phyloP scores from a whole-genome alignment of 2,113 vertebrate species.

The Sakesphorus luctuosus region DNA sequence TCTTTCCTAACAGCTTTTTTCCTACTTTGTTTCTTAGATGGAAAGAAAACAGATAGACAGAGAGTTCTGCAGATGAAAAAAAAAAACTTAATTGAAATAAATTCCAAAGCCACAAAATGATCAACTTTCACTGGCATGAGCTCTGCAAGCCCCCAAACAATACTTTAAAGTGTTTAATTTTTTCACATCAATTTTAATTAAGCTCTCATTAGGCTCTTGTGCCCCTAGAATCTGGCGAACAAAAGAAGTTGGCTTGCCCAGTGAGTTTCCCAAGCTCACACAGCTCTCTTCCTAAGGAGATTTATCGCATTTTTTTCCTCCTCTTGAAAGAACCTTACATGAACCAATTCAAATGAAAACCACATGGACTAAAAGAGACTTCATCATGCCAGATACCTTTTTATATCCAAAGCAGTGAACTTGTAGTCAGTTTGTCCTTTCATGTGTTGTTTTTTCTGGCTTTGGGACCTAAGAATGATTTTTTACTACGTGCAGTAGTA shows the following conservation, averaged over 20 bases:
- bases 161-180: conserved; percentile 61
- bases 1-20: background rate
- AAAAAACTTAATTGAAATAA: conserved; percentile 27
- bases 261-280: conserved; percentile 59
- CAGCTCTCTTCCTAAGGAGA: conserved; percentile 62
- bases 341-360: conserved; percentile 79
- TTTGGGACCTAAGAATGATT: conserved; percentile 70
- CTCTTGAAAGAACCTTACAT: conserved; percentile 76
- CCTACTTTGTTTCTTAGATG: background rate
- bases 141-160: conserved; percentile 41
- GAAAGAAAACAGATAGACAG: conserved; percentile 12
- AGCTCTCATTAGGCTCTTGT: conserved; percentile 68
- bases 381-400: conserved; percentile 72
- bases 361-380: conserved; percentile 69
- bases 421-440: conserved; percentile 76
- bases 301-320: conserved; percentile 68
- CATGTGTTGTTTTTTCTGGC: conserved; percentile 77
- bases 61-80: background rate
- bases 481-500: conserved; percentile 78
- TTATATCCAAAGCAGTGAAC: conserved; percentile 74
- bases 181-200: conserved; percentile 71
- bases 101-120: conserved; percentile 57
- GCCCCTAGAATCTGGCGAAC: conserved; percentile 59
- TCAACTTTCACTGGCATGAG: conserved; percentile 56
- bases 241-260: conserved; percentile 55